Conservation (phyloP, 2,797 vertebrate species). For the Antennarius maculatus region DNA sequence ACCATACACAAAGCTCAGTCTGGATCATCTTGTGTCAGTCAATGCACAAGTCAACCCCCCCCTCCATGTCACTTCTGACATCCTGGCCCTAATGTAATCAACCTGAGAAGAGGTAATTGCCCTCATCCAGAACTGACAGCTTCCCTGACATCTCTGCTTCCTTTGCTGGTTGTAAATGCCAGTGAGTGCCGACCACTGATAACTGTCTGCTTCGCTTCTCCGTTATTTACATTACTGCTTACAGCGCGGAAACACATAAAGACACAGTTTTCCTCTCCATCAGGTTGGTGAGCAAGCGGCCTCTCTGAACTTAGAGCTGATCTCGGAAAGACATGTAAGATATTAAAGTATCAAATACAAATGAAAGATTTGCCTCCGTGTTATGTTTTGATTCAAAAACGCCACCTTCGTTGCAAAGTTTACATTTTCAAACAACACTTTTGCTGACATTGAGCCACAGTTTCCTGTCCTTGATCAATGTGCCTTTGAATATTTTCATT, state of each 20-base stretch:
- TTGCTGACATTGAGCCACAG: not conserved
- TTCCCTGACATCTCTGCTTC: constrained; percentile 87
- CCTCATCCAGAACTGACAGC: constrained; percentile 84
- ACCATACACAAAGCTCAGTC: constrained; percentile 60
- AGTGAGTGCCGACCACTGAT: constrained; percentile 75
- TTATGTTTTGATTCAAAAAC: constrained; percentile 9
- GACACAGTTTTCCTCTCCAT: constrained; percentile 62
- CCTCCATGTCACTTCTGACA: constrained; percentile 75
- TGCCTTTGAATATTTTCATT: no score
- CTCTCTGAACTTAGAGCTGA: not conserved
- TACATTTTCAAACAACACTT: not conserved
- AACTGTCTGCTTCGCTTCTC: constrained; percentile 77
- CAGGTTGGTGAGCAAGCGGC: constrained; percentile 53
- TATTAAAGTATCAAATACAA: constrained; percentile 42
- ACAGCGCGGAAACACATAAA: constrained; percentile 69
- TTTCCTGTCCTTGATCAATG: no score
- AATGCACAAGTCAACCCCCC: constrained; percentile 30
- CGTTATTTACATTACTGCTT: constrained; percentile 84
- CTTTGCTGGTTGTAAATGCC: constrained; percentile 86
- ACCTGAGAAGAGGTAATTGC: constrained; percentile 85
- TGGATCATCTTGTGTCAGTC: constrained; percentile 67
- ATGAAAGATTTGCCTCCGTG: constrained; percentile 1
- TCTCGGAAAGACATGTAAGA: constrained; percentile 15
- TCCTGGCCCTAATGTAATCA: constrained; percentile 86
- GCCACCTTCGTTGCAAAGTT: not conserved